Percentiles rank a stretch among this genome's conserved stretches.
Evolutionary conservation across 2,888 invertebrate species (phyloP).

Genomic region (Drosophila stalkeri): DNA sequence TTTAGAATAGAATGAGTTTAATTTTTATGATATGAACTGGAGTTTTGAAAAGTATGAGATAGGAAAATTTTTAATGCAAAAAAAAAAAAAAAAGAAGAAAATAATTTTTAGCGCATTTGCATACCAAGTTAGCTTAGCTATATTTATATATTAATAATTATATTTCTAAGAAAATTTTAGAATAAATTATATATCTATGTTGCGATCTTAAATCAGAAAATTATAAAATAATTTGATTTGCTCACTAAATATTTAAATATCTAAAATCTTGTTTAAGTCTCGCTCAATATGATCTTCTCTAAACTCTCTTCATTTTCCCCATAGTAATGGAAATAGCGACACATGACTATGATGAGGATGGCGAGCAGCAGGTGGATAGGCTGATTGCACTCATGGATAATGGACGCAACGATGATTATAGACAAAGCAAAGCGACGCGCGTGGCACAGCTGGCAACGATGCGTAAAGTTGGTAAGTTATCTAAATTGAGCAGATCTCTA

Average conservation of each 20-base stretch:
- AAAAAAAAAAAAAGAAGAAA: no score
- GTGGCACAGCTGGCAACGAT: slow-evolving; percentile 83
- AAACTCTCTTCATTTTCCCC: not conserved
- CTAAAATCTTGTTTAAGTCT: not conserved
- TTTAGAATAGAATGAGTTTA: no score
- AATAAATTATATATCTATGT: no score
- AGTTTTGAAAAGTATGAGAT: no score
- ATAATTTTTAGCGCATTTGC: no score
- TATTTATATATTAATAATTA: no score
- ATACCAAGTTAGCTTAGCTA: no score
- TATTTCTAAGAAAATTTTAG: no score
- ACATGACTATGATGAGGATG: slow-evolving; percentile 90
- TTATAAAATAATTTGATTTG: not conserved
- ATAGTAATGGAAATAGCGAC: slow-evolving; percentile 92
- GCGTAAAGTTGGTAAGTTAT: slow-evolving; percentile 83
- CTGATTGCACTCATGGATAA: slow-evolving; percentile 88
- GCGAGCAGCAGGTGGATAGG: slow-evolving; percentile 81
- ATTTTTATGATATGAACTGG: no score
- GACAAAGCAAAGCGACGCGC: slow-evolving; percentile 84
- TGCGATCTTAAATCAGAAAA: no score
- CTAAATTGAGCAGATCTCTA: not conserved
- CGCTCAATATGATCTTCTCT: not conserved
- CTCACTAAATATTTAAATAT: not conserved
- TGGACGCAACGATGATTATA: slow-evolving; percentile 87
- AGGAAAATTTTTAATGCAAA: no score